Percentiles rank a stretch among this genome's conserved stretches.
phyloP scores from a whole-genome alignment of 2,888 invertebrate genomes.

The Drosophila histrio region DNA sequence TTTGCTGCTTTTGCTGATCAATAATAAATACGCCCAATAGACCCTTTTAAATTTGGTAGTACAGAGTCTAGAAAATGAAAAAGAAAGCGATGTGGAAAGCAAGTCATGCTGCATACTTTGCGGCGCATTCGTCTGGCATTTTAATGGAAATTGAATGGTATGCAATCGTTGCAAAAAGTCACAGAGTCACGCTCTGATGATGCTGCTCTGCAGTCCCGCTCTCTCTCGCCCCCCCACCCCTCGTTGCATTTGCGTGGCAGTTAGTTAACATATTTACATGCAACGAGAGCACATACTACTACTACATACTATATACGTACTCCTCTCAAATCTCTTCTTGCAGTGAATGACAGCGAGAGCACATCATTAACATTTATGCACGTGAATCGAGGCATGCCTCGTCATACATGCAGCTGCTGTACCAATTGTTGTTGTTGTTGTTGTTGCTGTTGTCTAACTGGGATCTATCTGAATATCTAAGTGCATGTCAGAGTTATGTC shows the following conservation, averaged over 20 bases:
- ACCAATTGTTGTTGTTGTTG: background rate
- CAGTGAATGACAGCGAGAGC: constrained; percentile 42
- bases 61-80: background rate
- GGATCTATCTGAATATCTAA: constrained; percentile 16
- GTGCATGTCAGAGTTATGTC: constrained; percentile 23
- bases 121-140: constrained; percentile 59
- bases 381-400: constrained; percentile 61
- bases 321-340: constrained; percentile 7
- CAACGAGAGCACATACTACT: background rate
- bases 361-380: constrained; percentile 77
- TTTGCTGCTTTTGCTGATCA: too few species aligned
- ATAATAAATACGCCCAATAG: too few species aligned
- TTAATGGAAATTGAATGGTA: constrained; percentile 72
- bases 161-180: constrained; percentile 65
- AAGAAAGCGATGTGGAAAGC: constrained; percentile 8
- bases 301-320: too few species aligned
- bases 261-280: constrained; percentile 58
- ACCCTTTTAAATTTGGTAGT: too few species aligned
- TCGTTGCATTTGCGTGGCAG: constrained; percentile 36
- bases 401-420: constrained; percentile 63
- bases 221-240: background rate
- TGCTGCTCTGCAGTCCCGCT: background rate
- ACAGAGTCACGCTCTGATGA: constrained; percentile 52
- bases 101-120: constrained; percentile 60
- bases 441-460: background rate